phyloP scores from a whole-genome alignment of 2,888 invertebrate species.

The Mechanitis messenoides region DNA sequence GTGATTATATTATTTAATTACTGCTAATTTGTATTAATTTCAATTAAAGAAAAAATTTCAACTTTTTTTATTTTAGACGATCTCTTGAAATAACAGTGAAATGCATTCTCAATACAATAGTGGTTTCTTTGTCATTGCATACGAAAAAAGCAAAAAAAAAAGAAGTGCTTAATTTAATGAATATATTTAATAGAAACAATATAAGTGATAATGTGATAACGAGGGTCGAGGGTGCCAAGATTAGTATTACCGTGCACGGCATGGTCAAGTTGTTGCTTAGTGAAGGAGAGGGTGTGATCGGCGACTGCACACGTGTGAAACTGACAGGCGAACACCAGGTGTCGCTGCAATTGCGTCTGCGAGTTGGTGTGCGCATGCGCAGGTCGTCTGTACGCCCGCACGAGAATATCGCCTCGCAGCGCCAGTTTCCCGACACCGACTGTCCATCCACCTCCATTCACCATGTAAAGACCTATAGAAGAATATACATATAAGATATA shows the following conservation, averaged over 20 bases:
- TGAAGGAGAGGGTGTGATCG: conserved; percentile 89
- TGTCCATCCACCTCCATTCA: conserved; percentile 81
- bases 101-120: no score
- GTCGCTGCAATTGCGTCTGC: conserved; percentile 51
- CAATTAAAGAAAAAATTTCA: no score
- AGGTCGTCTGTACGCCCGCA: conserved; percentile 90
- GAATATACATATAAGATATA: conserved; percentile 21
- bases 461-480: conserved; percentile 80
- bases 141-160: neutral
- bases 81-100: no score
- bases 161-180: neutral
- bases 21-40: no score
- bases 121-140: no score
- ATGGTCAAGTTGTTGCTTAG: conserved; percentile 90
- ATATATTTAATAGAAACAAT: neutral
- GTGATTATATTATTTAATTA: no score
- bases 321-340: conserved; percentile 90
- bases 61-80: no score
- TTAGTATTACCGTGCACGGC: conserved; percentile 83
- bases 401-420: conserved; percentile 91
- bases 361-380: conserved; percentile 45
- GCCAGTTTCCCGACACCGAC: conserved; percentile 79
- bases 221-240: conserved; percentile 13
- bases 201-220: conserved; percentile 3
- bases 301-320: conserved; percentile 96